Evolutionary conservation across 2,113 vertebrate genomes (phyloP).

Genomic region (Notiomystis cincta): DNA sequence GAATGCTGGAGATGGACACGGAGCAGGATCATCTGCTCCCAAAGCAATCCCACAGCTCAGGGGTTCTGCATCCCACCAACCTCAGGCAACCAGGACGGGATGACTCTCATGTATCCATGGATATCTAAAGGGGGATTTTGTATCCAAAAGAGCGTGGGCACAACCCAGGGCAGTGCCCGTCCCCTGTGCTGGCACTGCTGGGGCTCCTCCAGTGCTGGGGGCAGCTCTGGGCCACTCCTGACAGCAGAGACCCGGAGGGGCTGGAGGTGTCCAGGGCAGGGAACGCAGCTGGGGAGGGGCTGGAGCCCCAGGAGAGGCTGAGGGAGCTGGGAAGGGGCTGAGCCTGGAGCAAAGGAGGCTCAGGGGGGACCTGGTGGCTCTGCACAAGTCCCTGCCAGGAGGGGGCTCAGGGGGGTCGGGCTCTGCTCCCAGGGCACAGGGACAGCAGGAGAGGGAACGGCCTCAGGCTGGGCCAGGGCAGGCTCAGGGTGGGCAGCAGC

Average conservation of each 20-base stretch:
- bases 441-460: background rate
- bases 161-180: background rate
- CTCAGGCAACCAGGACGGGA: background rate
- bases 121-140: background rate
- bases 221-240: background rate
- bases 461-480: background rate
- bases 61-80: background rate
- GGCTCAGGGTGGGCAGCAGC: background rate
- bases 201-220: background rate
- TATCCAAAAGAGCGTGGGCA: background rate
- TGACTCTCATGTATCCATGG: background rate
- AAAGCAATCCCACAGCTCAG: background rate
- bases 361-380: background rate
- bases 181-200: background rate
- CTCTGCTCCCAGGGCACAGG: background rate
- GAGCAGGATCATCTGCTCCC: background rate
- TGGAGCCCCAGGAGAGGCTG: background rate
- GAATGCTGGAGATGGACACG: accelerated
- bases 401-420: background rate
- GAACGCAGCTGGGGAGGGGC: background rate
- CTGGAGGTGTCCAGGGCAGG: background rate
- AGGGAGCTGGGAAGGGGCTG: background rate
- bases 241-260: background rate
- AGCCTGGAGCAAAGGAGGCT: background rate
- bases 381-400: background rate